phyloP scores from a whole-genome alignment of 2,797 vertebrate genomes.

The Rhinoraja longicauda region DNA sequence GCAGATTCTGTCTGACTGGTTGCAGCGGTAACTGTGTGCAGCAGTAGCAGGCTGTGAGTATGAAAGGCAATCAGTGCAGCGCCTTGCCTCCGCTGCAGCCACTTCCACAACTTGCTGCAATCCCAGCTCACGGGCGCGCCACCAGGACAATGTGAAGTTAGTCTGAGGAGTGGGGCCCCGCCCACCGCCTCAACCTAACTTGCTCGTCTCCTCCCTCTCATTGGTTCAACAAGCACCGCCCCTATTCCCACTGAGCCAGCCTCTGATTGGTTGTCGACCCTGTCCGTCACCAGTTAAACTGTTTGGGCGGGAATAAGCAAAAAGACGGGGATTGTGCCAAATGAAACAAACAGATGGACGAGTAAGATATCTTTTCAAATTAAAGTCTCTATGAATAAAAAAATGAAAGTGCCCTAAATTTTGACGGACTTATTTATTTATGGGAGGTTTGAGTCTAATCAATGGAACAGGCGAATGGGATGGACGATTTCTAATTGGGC shows the following conservation, averaged over 20 bases:
- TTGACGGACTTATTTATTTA: no score
- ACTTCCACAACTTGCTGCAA: constrained; percentile 13
- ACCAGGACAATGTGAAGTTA: neutral
- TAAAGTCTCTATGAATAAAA: no score
- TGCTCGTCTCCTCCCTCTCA: neutral
- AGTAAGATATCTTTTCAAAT: no score
- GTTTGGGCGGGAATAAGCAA: neutral
- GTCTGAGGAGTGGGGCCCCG: neutral
- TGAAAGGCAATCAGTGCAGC: neutral
- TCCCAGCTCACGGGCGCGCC: neutral
- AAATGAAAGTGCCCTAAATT: no score
- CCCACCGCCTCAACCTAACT: neutral
- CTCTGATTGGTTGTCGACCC: neutral
- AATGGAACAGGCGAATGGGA: neutral
- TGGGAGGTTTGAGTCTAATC: no score
- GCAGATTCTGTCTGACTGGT: neutral
- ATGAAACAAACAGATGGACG: neutral
- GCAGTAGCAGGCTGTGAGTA: neutral
- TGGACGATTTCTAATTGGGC: neutral
- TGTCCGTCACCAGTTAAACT: neutral
- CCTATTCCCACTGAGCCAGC: neutral
- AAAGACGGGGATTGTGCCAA: neutral
- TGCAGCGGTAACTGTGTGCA: neutral
- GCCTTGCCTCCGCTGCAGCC: neutral
- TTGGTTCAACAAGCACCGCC: neutral